Evolutionary conservation across 1,140 invertebrate genomes (phyloP).

Genomic region (Uloborus diversus): DNA sequence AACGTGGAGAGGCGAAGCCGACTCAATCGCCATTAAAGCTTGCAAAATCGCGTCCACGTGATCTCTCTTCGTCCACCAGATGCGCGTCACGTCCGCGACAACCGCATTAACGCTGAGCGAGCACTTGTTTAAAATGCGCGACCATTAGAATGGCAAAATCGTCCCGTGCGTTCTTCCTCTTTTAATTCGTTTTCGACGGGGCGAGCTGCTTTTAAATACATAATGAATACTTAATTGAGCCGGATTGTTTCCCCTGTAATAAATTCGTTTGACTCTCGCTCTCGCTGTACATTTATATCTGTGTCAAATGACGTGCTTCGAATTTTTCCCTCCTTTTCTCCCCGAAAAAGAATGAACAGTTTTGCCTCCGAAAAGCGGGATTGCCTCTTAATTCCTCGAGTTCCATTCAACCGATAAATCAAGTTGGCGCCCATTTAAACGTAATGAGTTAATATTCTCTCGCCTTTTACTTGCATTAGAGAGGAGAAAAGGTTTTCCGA

Average conservation of each 20-base stretch:
- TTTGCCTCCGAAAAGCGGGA: background rate
- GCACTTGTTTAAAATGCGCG: constrained; percentile 45
- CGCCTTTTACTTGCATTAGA: background rate
- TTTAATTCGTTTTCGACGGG: constrained; percentile 45
- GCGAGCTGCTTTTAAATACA: constrained; percentile 52
- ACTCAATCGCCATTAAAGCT: too few species aligned
- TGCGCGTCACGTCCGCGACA: constrained; percentile 26
- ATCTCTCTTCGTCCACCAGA: too few species aligned
- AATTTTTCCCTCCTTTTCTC: constrained; percentile 38
- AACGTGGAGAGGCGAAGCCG: too few species aligned
- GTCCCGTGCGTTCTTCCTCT: constrained; percentile 3
- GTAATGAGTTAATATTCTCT: constrained; percentile 46
- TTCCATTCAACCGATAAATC: constrained; percentile 41
- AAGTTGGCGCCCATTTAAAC: constrained; percentile 45
- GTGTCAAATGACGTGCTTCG: constrained; percentile 48
- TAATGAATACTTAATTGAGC: constrained; percentile 54
- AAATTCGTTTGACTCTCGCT: constrained; percentile 52
- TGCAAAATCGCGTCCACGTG: too few species aligned
- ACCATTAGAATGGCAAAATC: constrained; percentile 23
- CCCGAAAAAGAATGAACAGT: background rate
- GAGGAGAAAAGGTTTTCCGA: background rate
- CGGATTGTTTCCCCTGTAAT: constrained; percentile 39
- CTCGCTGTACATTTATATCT: constrained; percentile 42
- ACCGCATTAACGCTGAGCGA: constrained; percentile 28
- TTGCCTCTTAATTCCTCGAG: constrained; percentile 28